Evolutionary conservation across 2,888 invertebrate species (phyloP), one percentile per base, ranked within the genome.

Genomic region (Dastarcus helophoroides): DNA sequence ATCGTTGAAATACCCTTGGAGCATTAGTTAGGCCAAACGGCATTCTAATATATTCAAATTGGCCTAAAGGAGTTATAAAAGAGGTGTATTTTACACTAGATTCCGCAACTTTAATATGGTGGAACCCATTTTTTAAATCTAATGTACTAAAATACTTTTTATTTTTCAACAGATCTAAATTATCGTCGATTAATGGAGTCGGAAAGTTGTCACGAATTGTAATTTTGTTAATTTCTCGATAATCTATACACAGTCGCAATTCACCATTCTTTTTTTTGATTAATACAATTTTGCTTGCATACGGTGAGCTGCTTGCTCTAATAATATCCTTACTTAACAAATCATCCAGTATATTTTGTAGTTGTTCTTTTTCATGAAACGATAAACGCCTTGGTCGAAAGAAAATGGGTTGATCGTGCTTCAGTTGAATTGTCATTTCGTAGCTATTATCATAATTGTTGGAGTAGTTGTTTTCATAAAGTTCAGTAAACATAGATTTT

Each of bases 131-230:
- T 13, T 36, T 40, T 4, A 47, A 29, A 31, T 46, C 43, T 7
- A 48, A 21, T 3, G 22, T 34, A 2, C 37, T 38, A 26, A 40
- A 45, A 29, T 34, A 41, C 14, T 23, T 35, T 25, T 46, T 36
- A 9, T 34, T 32, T 2, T 33, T 31, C 12, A 48, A 25, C 7
- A 31, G 26, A 19, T 48, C 44, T 15, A 45, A 8, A 4, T 46
- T 40, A 22, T 50, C 50, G 14, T 50, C 48, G n/a, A 51, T 47
- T 4, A 50, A 13, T 1, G 48, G 50, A 3, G 40, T n/a, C 2
- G 47, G 46, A 23, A 40, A 50, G 11, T 46, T 40, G 25, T 50
- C 44, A 25, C 36, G 40, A 14, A 45, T 31, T 5, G 43, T 48
- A 6, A 42, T 33, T 29, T 41, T 42, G 29, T 52, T 51, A 13